phyloP scores from a whole-genome alignment of 2,888 invertebrate genomes.

The Arenicola marina region DNA sequence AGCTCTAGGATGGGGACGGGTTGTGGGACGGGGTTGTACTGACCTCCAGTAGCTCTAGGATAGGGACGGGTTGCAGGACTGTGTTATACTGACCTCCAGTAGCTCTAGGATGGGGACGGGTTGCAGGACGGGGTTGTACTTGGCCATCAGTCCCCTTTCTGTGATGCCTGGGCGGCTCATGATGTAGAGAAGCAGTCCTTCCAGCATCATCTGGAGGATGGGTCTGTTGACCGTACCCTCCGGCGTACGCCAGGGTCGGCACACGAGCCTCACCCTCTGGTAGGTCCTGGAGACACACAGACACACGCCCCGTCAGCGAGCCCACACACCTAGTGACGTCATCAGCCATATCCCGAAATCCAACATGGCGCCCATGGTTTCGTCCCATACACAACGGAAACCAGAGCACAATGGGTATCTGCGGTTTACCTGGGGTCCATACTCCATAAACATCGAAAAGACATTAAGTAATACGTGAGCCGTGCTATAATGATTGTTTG shows the following conservation, averaged over 20 bases:
- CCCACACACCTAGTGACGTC: not conserved
- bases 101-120: conserved; percentile 71
- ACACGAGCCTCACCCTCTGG: conserved; percentile 47
- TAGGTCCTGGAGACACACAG: conserved; percentile 30
- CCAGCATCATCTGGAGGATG: conserved; percentile 73
- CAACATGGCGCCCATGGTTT: too few species aligned
- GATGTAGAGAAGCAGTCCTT: conserved; percentile 70
- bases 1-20: too few species aligned
- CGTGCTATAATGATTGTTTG: too few species aligned
- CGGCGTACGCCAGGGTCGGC: conserved; percentile 75
- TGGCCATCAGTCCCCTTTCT: conserved; percentile 65
- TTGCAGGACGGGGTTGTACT: conserved; percentile 71
- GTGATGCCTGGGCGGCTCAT: conserved; percentile 69
- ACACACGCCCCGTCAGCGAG: not conserved
- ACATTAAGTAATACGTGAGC: too few species aligned
- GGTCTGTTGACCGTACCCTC: conserved; percentile 74
- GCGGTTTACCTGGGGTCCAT: too few species aligned
- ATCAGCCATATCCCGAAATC: too few species aligned
- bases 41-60: too few species aligned
- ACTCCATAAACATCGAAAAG: too few species aligned
- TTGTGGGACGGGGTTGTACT: too few species aligned
- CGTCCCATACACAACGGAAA: too few species aligned
- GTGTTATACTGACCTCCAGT: conserved; percentile 66
- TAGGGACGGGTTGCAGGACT: too few species aligned
- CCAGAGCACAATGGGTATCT: too few species aligned